Base-by-base conservation (phyloP, 2,797 vertebrate genomes). In the Decapterus maruadsi region DNA sequence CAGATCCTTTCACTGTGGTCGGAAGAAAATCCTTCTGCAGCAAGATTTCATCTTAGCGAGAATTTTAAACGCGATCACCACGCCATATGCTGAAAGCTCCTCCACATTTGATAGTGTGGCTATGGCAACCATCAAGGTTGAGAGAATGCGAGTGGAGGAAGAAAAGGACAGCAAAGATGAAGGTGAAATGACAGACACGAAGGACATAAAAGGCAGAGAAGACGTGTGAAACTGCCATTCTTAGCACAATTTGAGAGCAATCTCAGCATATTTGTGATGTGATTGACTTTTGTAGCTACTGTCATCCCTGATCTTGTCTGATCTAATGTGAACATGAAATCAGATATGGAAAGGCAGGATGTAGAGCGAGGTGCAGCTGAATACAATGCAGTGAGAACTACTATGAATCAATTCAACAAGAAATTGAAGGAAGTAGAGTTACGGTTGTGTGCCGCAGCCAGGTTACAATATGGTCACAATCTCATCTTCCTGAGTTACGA, bases 21-120 rank as follows among this genome's bases (percentile, higher is more conserved):
- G 77, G 68, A 78, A 68, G 64, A 76, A 83, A 83, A 85, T 77
- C 57, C 58, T 50, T 42, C 34, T 51, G 57, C 54, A 59, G 71
- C 65, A 56, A 78, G 80, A 86, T 84, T 83, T 83, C 62, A 81
- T 89, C 75, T 78, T 14, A 42, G 77, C 20, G 53, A 68, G 83
- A 82, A 72, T 84, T 82, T 82, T 68, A 63, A 81, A 82, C 19
- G 8, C 57, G 57, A 82, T 78, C 75, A 70, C 63, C 70, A 6
- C 74, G 46, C 57, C 11, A 62, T 77, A 58, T 38, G 72, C 60
- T 75, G 71, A 67, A 69, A 75, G 78, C 75, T 78, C 74, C 65
- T 60, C 56, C 48, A 68, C 58, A 81, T 67, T 34, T 83, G 68
- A 86, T 70, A 78, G 64, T 13, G 77, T 82, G 78, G 31, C 83